phyloP scores from a whole-genome alignment of 2,797 vertebrate species.

The Sebastes vulpes region DNA sequence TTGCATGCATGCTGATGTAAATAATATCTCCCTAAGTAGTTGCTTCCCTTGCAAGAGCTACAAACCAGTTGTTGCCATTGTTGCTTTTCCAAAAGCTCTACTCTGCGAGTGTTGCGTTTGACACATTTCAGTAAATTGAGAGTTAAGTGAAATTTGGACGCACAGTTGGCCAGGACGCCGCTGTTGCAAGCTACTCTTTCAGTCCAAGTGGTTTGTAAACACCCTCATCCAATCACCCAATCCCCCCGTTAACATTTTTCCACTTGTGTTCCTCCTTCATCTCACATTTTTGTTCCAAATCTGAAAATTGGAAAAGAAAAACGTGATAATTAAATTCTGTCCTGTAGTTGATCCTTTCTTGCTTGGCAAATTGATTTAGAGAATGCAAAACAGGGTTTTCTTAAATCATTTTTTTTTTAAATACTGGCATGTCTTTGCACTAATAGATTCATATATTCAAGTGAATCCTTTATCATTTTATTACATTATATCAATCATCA shows the following conservation, averaged over 20 bases:
- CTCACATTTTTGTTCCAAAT: neutral
- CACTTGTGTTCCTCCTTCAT: neutral
- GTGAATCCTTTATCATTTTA: neutral
- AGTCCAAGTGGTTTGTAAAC: conserved; percentile 6
- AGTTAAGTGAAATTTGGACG: neutral
- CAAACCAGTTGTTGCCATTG: neutral
- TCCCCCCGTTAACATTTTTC: neutral
- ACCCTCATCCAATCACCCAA: neutral
- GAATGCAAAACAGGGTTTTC: neutral
- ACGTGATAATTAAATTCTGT: neutral
- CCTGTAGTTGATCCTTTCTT: neutral
- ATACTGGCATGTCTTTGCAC: neutral
- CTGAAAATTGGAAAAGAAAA: conserved; percentile 4
- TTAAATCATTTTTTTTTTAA: neutral
- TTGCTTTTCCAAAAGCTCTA: neutral
- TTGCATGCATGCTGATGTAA: neutral
- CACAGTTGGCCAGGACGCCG: neutral
- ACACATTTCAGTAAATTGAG: neutral
- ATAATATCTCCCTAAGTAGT: neutral
- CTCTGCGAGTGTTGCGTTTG: neutral
- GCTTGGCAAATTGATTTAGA: conserved; percentile 1
- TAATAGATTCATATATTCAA: neutral
- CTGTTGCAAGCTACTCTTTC: neutral
- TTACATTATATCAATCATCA: neutral
- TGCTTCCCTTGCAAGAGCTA: neutral